Evolutionary conservation across 2,888 invertebrate genomes (phyloP).

Genomic region (Plutella xylostella): DNA sequence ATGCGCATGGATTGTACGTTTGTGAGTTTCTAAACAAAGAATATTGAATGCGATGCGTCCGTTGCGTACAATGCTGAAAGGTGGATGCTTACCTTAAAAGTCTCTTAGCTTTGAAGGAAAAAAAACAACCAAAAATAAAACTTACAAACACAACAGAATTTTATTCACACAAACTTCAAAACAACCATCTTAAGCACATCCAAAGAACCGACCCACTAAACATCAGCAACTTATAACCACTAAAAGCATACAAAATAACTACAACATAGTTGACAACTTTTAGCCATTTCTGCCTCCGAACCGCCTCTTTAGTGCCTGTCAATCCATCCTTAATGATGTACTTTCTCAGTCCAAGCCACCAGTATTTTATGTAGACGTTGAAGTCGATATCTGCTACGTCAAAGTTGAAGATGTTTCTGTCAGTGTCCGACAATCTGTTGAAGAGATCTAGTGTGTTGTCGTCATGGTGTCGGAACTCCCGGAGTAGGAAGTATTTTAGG

Average conservation of each 20-base stretch:
- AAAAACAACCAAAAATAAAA: no score
- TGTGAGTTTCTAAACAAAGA: no score
- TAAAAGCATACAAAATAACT: not conserved
- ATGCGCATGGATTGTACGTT: no score
- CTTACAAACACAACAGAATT: no score
- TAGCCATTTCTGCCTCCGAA: not conserved
- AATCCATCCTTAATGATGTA: not conserved
- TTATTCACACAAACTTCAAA: no score
- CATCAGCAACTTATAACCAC: no score
- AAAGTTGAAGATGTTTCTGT: slow-evolving; percentile 7
- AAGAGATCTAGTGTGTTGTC: slow-evolving; percentile 3
- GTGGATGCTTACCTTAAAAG: no score
- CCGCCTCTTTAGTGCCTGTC: not conserved
- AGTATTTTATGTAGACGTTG: not conserved
- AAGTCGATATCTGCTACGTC: slow-evolving; percentile 3
- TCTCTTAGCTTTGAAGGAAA: no score
- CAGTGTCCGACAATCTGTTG: slow-evolving; percentile 2
- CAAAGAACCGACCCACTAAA: no score
- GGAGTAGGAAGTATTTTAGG: slow-evolving; percentile 1
- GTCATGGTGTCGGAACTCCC: slow-evolving; percentile 1
- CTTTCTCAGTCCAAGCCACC: not conserved
- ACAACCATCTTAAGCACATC: no score
- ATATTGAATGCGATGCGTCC: no score
- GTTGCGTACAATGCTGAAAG: no score
- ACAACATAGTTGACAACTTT: not conserved